A percentile compares a stretch with the other conserved stretches of the same genome.
These are phyloP conservation scores for Venustaconcha ellipsiformis DNA, from an alignment of 1,140 invertebrate species.

Conservation along the genomic window DNA sequence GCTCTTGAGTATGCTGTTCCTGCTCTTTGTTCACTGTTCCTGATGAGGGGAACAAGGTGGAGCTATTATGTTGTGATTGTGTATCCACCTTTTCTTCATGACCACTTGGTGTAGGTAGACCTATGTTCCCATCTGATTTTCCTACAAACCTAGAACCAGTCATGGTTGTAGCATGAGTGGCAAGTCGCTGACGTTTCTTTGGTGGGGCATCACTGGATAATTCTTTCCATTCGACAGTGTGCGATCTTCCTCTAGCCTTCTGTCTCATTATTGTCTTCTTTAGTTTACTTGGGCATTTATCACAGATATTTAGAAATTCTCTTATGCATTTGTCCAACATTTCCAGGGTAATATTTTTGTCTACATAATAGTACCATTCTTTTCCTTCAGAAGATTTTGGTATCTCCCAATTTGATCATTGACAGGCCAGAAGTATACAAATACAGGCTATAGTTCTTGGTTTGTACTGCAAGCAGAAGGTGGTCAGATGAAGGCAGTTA, in stretches of 20 bases:
- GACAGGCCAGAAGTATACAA: constrained; percentile 96
- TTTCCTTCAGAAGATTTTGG: constrained; percentile 91
- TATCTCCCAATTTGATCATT: constrained; percentile 97
- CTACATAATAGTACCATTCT: constrained; percentile 95
- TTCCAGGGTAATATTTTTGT: constrained; percentile 86
- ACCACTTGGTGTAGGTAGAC: too few relatives aligned
- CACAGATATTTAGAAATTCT: constrained; percentile 89
- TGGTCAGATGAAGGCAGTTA: constrained; percentile 96
- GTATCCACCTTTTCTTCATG: too few relatives aligned
- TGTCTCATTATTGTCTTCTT: constrained; percentile 86
- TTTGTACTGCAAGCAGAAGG: constrained; percentile 96
- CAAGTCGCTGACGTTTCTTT: too few relatives aligned
- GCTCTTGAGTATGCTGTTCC: background rate
- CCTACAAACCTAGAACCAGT: too few relatives aligned
- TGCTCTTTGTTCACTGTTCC: background rate
- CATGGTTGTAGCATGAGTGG: too few relatives aligned
- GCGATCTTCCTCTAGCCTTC: constrained; percentile 44
- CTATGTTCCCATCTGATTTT: too few relatives aligned
- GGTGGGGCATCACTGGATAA: too few relatives aligned
- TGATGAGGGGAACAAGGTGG: too few relatives aligned
- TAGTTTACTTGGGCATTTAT: constrained; percentile 90
- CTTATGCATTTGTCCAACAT: constrained; percentile 75
- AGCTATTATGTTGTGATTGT: too few relatives aligned
- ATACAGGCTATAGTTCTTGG: constrained; percentile 97
- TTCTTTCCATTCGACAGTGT: too few relatives aligned